Conservation (phyloP, 1,140 invertebrate species). For the Paramacrobiotus metropolitanus region DNA sequence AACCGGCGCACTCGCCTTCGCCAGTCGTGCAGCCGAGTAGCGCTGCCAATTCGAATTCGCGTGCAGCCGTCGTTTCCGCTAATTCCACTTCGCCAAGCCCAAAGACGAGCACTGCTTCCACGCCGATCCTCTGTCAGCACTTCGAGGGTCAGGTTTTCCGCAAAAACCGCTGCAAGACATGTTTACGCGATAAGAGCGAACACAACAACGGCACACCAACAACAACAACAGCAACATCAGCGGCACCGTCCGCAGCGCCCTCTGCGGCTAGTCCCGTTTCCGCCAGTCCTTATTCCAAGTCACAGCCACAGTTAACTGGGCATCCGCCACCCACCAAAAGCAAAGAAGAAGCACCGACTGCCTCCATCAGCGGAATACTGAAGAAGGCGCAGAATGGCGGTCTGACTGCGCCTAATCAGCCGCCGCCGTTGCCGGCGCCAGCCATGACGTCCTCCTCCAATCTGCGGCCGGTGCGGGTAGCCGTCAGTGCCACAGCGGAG, state of each 20-base stretch:
- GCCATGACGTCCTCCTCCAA: background rate
- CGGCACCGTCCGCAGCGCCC: background rate
- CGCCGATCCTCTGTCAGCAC: background rate
- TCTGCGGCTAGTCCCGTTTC: background rate
- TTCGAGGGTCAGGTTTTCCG: constrained; percentile 1
- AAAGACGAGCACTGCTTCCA: too few relatives aligned
- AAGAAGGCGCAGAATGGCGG: background rate
- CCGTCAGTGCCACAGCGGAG: background rate
- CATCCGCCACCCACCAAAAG: background rate
- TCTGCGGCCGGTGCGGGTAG: background rate
- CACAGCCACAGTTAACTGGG: background rate
- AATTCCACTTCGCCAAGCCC: too few relatives aligned
- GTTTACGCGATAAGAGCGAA: background rate
- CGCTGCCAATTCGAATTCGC: too few relatives aligned
- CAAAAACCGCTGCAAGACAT: background rate
- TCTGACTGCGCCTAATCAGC: background rate
- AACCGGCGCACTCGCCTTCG: too few relatives aligned
- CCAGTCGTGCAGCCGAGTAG: too few relatives aligned
- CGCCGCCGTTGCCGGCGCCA: background rate
- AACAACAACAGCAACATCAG: background rate
- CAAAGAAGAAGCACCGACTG: background rate
- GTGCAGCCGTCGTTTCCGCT: too few relatives aligned
- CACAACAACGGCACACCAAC: background rate
- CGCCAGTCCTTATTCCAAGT: background rate
- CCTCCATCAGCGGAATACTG: background rate